phyloP scores from a whole-genome alignment of 2,113 vertebrate species.

The Craseonycteris thonglongyai region DNA sequence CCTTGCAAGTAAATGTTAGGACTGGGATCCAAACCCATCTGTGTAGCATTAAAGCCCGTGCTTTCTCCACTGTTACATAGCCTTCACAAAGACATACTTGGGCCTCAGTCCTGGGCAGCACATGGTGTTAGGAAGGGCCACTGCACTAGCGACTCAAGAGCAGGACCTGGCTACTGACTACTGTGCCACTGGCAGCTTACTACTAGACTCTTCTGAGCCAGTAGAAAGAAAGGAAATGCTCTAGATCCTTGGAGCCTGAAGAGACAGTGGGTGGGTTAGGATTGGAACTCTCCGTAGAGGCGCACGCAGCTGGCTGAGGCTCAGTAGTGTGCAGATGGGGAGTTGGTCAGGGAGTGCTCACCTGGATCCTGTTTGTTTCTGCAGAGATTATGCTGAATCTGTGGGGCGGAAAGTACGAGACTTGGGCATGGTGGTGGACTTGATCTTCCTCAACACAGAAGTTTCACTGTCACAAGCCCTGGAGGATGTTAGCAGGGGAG shows the following conservation, averaged over 20 bases:
- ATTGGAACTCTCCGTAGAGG: background rate
- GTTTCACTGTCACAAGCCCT: constrained; percentile 95
- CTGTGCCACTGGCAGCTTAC: background rate
- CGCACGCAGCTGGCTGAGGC: background rate
- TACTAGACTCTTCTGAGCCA: background rate
- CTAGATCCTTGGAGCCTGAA: background rate
- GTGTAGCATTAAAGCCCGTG: background rate
- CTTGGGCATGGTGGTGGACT: constrained; percentile 97
- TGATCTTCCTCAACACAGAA: constrained; percentile 99
- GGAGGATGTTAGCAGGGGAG: constrained; percentile 95
- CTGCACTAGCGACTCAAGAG: background rate
- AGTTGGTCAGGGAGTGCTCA: background rate
- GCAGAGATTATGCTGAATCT: constrained; percentile 95
- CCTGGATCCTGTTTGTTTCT: constrained; percentile 54
- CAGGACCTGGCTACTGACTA: background rate
- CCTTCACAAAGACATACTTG: background rate
- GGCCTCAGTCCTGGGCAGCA: background rate
- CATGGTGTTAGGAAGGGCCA: background rate
- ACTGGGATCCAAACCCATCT: background rate
- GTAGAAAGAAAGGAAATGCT: background rate
- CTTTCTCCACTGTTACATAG: background rate
- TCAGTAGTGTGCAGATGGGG: background rate
- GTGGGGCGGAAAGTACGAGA: constrained; percentile 97
- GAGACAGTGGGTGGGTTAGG: background rate
- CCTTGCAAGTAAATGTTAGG: background rate